A percentile compares a stretch with the other conserved stretches of the same genome.
phyloP scores from a whole-genome alignment of 2,113 vertebrate genomes.

The Grus americana region DNA sequence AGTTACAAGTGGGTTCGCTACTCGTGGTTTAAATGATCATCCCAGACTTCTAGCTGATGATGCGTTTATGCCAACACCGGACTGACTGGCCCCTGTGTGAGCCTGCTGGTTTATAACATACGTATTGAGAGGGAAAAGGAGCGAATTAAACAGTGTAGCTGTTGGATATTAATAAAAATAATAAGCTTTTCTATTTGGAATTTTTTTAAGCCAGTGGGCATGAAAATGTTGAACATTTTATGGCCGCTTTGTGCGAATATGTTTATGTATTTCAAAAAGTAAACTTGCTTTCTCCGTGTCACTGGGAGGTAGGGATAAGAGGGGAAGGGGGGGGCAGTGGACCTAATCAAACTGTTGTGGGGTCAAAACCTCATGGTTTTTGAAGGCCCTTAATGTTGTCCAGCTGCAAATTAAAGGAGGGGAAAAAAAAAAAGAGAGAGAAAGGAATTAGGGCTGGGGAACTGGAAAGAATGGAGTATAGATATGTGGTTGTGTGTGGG shows the following conservation, averaged over 20 bases:
- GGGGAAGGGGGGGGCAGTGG: constrained; percentile 36
- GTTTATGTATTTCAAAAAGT: constrained; percentile 65
- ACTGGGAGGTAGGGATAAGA: constrained; percentile 34
- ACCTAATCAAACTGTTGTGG: constrained; percentile 68
- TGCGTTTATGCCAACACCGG: neutral
- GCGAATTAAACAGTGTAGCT: neutral
- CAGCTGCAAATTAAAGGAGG: constrained; percentile 79
- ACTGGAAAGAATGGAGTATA: constrained; percentile 63
- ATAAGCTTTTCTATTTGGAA: neutral
- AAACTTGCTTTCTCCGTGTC: constrained; percentile 78
- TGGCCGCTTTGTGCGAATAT: neutral
- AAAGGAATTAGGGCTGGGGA: constrained; percentile 47
- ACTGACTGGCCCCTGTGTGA: neutral
- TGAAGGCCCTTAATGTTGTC: constrained; percentile 85
- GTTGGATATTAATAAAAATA: constrained; percentile 34
- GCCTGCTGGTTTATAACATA: neutral
- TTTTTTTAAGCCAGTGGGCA: neutral
- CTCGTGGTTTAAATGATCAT: neutral
- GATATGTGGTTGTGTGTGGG: neutral
- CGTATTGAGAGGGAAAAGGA: neutral
- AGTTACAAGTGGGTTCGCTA: neutral
- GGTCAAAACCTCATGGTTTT: constrained; percentile 75
- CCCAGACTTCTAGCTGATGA: neutral
- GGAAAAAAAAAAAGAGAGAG: neutral
- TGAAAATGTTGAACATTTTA: neutral